These are phyloP conservation scores for Tuta absoluta DNA, from an alignment of 2,888 invertebrate genomes.

Conservation along the genomic window DNA sequence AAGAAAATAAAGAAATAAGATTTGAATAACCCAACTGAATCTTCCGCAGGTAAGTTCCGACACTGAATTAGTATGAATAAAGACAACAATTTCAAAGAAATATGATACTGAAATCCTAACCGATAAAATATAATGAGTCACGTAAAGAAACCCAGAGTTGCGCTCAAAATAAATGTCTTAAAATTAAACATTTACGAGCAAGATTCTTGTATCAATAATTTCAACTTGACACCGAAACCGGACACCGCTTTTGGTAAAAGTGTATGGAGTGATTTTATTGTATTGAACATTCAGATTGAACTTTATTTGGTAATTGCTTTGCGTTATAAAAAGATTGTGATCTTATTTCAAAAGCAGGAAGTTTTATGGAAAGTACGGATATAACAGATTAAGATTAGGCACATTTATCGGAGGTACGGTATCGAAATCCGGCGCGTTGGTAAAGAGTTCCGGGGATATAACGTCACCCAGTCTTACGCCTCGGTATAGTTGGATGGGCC, in stretches of 20 bases:
- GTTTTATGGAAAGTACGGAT: not conserved
- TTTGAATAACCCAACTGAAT: no score
- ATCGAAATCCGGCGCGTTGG: no score
- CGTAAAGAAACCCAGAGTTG: not conserved
- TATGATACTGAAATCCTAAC: slow-evolving; percentile 14
- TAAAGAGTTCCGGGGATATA: no score
- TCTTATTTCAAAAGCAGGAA: not conserved
- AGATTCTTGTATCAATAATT: slow-evolving; percentile 32
- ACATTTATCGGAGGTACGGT: no score
- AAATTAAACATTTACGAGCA: slow-evolving; percentile 32
- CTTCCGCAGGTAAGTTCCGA: no score
- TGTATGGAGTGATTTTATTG: not conserved
- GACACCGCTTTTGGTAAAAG: slow-evolving; percentile 4
- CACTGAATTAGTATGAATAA: no score
- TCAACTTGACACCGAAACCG: slow-evolving; percentile 1
- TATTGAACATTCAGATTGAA: slow-evolving; percentile 1
- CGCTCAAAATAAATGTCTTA: slow-evolving; percentile 19
- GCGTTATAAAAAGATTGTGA: not conserved
- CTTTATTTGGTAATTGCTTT: not conserved
- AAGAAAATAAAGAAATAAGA: no score
- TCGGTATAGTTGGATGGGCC: no score
- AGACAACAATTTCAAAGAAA: slow-evolving; percentile 7
- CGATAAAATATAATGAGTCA: slow-evolving; percentile 18
- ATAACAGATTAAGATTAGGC: no score
- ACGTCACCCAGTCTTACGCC: no score